Conservation (phyloP, 2,113 vertebrate species). For the Peromyscus polionotus region DNA sequence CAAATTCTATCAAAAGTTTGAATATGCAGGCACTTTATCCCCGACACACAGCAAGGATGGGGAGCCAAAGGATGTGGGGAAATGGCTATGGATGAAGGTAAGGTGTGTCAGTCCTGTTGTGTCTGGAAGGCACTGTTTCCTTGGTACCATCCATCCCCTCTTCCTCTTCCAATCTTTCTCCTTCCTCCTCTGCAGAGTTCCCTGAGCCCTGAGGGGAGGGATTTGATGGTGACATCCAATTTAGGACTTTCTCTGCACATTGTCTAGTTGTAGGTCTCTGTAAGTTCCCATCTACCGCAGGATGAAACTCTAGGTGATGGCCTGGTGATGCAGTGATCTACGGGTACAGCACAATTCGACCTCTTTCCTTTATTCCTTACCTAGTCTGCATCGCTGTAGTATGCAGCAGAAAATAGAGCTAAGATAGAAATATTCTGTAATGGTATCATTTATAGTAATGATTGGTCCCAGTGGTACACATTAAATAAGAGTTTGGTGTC, state of each 20-base stretch:
- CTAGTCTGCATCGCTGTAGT: background rate
- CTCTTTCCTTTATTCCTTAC: background rate
- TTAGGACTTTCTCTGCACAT: background rate
- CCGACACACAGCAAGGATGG: background rate
- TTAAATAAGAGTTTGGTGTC: background rate
- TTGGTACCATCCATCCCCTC: background rate
- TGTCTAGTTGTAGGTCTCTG: background rate
- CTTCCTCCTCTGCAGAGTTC: background rate
- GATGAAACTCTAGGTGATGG: background rate
- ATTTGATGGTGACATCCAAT: background rate
- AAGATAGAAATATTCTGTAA: background rate
- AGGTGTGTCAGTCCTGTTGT: background rate
- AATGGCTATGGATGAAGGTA: background rate
- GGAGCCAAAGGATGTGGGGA: background rate
- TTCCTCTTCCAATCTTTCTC: background rate
- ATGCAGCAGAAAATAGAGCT: background rate
- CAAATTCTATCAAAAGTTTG: background rate
- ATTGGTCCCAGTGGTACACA: background rate
- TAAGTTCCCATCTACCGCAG: background rate
- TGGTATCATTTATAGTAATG: background rate
- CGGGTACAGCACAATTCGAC: background rate
- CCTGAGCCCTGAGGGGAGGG: background rate
- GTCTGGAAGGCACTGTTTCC: background rate
- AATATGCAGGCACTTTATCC: background rate
- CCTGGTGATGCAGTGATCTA: background rate